Evolutionary conservation across 2,888 invertebrate species (phyloP).

Genomic region (Cetonia aurata): DNA sequence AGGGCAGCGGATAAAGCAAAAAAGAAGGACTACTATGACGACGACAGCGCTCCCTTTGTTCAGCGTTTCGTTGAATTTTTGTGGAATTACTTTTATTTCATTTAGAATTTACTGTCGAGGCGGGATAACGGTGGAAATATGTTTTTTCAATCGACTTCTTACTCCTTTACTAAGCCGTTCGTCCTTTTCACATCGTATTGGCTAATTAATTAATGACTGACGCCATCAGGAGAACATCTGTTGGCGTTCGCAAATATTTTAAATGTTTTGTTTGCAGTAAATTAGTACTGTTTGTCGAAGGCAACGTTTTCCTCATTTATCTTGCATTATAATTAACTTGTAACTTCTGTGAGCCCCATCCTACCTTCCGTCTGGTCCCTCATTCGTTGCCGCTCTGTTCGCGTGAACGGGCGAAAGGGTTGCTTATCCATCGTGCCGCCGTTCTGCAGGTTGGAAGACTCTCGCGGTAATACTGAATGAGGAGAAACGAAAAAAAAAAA

Average conservation of each 20-base stretch:
- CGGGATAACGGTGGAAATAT: no score
- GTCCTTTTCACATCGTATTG: background rate
- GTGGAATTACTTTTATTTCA: background rate
- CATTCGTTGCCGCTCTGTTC: constrained; percentile 5
- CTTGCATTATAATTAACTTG: constrained; percentile 40
- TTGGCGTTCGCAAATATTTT: constrained; percentile 34
- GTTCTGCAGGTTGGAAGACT: constrained; percentile 6
- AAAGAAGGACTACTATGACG: no score
- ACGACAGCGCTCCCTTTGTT: background rate
- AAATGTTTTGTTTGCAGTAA: constrained; percentile 39
- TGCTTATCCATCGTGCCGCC: background rate
- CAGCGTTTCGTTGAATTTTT: background rate
- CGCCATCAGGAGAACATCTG: constrained; percentile 29
- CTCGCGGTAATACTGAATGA: background rate
- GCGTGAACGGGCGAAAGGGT: constrained; percentile 27
- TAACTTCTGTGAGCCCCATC: constrained; percentile 25
- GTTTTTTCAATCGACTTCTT: constrained; percentile 28
- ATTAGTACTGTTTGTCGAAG: constrained; percentile 38
- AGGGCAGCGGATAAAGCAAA: constrained; percentile 8
- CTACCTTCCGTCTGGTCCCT: background rate
- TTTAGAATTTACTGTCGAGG: no score
- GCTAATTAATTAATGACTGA: constrained; percentile 33
- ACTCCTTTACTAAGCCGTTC: constrained; percentile 19
- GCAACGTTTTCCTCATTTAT: constrained; percentile 37
- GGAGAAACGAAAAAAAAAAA: constrained; percentile 8